Percentiles rank a stretch among this genome's conserved stretches.
Conservation (phyloP, 2,797 vertebrate species). For the Chromis chromis region DNA sequence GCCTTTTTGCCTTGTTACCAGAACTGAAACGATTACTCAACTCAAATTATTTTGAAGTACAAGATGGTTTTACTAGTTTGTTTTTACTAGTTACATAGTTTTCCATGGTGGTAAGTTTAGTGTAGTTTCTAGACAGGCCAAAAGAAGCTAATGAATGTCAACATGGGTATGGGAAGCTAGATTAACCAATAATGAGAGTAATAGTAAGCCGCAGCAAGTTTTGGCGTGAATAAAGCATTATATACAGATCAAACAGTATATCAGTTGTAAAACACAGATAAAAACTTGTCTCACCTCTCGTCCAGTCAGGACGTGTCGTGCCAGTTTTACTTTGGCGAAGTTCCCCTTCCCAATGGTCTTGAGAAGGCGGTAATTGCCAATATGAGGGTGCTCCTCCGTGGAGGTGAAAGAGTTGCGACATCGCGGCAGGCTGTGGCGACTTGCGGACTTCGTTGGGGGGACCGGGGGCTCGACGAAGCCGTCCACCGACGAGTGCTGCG, state of each 20-base stretch:
- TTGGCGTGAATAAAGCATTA: neutral
- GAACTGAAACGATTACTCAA: neutral
- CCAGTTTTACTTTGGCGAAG: constrained; percentile 96
- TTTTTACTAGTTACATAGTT: too few species aligned
- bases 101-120: neutral
- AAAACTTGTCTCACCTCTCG: constrained; percentile 89
- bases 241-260: neutral
- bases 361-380: constrained; percentile 95
- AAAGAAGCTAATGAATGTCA: neutral
- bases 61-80: neutral
- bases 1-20: neutral
- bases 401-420: constrained; percentile 94
- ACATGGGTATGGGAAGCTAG: neutral
- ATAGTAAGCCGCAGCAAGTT: constrained; percentile 4
- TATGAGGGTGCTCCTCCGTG: constrained; percentile 94
- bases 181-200: neutral
- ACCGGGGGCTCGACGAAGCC: constrained; percentile 89
- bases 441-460: constrained; percentile 91
- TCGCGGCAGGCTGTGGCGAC: constrained; percentile 92
- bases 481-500: constrained; percentile 92
- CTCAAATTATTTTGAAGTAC: neutral
- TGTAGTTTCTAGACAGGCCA: neutral
- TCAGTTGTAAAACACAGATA: neutral
- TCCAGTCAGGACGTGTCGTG: constrained; percentile 93
- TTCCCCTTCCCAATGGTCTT: constrained; percentile 98